Conservation (phyloP, 92 coral and sea anemone species). For the Phymanthus crucifer region DNA sequence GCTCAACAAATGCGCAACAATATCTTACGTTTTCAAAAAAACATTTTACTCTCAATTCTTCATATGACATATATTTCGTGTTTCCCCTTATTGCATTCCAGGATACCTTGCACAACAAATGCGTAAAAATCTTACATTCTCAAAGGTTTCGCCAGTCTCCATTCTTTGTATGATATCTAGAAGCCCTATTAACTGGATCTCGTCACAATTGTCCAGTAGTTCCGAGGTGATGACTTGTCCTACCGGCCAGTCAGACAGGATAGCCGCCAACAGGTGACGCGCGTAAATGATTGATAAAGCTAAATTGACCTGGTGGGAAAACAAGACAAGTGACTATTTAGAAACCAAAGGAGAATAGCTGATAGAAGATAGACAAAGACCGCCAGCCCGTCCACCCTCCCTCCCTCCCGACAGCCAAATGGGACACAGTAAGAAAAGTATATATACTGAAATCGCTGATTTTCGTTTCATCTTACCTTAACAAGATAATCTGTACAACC, state of each 20-base stretch:
- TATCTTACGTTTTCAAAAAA: slow-evolving; percentile 72
- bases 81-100: too few relatives aligned
- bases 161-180: slow-evolving; percentile 88
- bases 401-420: too few relatives aligned
- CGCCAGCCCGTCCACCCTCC: too few relatives aligned
- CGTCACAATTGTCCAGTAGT: slow-evolving; percentile 88
- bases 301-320: slow-evolving; percentile 66
- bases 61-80: slow-evolving; percentile 66
- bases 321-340: neutral
- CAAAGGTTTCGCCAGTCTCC: slow-evolving; percentile 83
- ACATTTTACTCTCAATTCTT: slow-evolving; percentile 80
- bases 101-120: neutral
- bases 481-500: slow-evolving; percentile 63
- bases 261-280: slow-evolving; percentile 81
- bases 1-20: neutral
- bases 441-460: too few relatives aligned
- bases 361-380: too few relatives aligned
- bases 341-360: too few relatives aligned
- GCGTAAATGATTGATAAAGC: slow-evolving; percentile 88
- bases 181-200: slow-evolving; percentile 90
- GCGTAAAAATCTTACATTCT: slow-evolving; percentile 51
- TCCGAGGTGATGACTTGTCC: slow-evolving; percentile 65
- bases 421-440: too few relatives aligned
- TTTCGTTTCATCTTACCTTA: slow-evolving; percentile 47
- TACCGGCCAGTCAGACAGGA: slow-evolving; percentile 90